These are phyloP conservation scores for Eupithecia inturbata DNA, from an alignment of 2,888 invertebrate species.

Conservation along the genomic window DNA sequence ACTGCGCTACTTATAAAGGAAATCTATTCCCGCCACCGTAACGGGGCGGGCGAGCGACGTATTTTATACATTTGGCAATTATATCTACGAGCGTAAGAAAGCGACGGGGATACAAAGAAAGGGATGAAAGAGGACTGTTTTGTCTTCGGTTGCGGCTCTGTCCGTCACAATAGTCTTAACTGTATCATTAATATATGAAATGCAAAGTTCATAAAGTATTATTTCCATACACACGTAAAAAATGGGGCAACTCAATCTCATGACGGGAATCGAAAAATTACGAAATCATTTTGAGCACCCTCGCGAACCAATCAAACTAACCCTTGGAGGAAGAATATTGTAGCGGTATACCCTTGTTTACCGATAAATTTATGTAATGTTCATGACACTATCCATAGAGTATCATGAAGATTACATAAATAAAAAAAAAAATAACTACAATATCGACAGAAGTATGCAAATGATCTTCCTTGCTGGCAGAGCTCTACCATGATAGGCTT, in stretches of 20 bases:
- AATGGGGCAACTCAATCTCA: slow-evolving; percentile 18
- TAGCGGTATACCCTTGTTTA: neutral
- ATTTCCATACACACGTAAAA: slow-evolving; percentile 7
- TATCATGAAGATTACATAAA: neutral
- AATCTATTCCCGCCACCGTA: too few species aligned
- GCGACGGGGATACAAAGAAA: too few species aligned
- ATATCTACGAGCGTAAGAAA: too few species aligned
- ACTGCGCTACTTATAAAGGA: too few species aligned
- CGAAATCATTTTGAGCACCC: slow-evolving; percentile 33
- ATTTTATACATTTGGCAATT: too few species aligned
- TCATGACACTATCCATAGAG: too few species aligned
- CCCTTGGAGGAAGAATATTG: slow-evolving; percentile 8
- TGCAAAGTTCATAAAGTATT: slow-evolving; percentile 9
- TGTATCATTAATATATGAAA: neutral
- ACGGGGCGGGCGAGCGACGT: too few species aligned
- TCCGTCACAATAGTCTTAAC: neutral
- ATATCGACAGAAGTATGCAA: neutral
- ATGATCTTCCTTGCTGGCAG: neutral
- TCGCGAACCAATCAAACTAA: slow-evolving; percentile 31
- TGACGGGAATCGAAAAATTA: slow-evolving; percentile 33
- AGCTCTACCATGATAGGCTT: neutral
- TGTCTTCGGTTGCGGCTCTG: too few species aligned
- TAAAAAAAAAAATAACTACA: neutral
- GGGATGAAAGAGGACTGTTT: too few species aligned
- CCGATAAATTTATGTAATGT: too few species aligned